phyloP scores from a whole-genome alignment of 2,797 vertebrate genomes.

The Capromys pilorides region DNA sequence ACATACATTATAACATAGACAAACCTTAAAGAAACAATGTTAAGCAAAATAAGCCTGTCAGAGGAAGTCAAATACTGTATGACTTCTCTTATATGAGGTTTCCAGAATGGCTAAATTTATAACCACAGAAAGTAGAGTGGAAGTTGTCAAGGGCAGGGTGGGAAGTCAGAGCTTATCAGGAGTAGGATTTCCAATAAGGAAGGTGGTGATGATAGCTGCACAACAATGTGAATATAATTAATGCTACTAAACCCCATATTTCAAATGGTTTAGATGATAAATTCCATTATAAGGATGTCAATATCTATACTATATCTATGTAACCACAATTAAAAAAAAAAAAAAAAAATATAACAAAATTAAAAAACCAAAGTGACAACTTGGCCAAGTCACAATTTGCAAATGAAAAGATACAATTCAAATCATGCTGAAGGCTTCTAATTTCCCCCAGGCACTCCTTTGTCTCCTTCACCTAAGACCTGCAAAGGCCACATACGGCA shows the following conservation, averaged over 20 bases:
- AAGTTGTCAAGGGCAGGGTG: too few relatives aligned
- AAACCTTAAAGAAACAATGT: neutral
- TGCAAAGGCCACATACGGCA: neutral
- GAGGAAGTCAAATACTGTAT: neutral
- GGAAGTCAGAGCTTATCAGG: neutral
- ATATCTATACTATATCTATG: neutral
- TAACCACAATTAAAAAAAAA: neutral
- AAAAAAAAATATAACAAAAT: neutral
- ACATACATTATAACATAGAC: neutral
- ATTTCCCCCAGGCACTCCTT: neutral
- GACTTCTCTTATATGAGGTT: neutral
- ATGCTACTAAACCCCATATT: neutral
- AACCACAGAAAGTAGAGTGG: neutral
- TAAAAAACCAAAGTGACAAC: slow-evolving; percentile 11
- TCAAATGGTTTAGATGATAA: neutral
- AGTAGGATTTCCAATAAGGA: too few relatives aligned
- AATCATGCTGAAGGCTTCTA: neutral
- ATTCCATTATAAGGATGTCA: neutral
- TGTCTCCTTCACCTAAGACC: neutral
- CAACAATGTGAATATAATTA: neutral
- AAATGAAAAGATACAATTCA: neutral
- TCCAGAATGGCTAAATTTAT: neutral
- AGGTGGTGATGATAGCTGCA: neutral
- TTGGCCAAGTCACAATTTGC: neutral
- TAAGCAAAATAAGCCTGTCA: neutral